These are phyloP conservation scores for Phortica okadai DNA, from an alignment of 2,888 invertebrate species.

Conservation along the genomic window DNA sequence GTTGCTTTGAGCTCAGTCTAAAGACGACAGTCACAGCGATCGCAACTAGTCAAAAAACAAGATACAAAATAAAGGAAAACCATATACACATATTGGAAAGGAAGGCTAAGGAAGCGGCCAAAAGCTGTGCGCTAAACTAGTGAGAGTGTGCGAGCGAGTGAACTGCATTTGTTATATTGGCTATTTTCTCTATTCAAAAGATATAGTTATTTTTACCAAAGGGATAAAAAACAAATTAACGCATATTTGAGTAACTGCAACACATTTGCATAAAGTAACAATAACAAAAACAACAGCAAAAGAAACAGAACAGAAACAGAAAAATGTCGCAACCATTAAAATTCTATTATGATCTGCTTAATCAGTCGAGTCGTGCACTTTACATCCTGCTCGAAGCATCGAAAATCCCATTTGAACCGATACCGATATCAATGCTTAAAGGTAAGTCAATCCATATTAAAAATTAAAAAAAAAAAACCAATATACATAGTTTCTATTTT, in stretches of 20 bases:
- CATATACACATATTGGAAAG: too few relatives aligned
- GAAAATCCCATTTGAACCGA: slow-evolving; percentile 82
- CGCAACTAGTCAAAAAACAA: slow-evolving; percentile 26
- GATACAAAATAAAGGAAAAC: too few relatives aligned
- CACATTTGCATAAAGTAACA: background rate
- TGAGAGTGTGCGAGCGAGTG: background rate
- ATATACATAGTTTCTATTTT: too few relatives aligned
- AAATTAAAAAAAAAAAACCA: too few relatives aligned
- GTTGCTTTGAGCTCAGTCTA: slow-evolving; percentile 56
- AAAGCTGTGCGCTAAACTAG: too few relatives aligned
- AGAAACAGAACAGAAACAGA: background rate
- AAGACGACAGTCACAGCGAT: slow-evolving; percentile 53
- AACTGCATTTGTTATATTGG: background rate
- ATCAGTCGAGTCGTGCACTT: slow-evolving; percentile 86
- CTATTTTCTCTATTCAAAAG: too few relatives aligned
- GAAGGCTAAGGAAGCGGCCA: too few relatives aligned
- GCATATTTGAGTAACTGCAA: too few relatives aligned
- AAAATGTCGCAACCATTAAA: slow-evolving; percentile 78
- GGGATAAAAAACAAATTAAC: too few relatives aligned
- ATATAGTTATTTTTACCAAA: too few relatives aligned
- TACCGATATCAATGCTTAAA: slow-evolving; percentile 81
- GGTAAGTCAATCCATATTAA: slow-evolving; percentile 77
- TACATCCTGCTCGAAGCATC: slow-evolving; percentile 83
- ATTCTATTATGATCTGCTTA: slow-evolving; percentile 85
- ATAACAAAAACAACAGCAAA: background rate